Base-by-base conservation (phyloP, 2,888 invertebrate genomes). In the Buathra laborator region DNA sequence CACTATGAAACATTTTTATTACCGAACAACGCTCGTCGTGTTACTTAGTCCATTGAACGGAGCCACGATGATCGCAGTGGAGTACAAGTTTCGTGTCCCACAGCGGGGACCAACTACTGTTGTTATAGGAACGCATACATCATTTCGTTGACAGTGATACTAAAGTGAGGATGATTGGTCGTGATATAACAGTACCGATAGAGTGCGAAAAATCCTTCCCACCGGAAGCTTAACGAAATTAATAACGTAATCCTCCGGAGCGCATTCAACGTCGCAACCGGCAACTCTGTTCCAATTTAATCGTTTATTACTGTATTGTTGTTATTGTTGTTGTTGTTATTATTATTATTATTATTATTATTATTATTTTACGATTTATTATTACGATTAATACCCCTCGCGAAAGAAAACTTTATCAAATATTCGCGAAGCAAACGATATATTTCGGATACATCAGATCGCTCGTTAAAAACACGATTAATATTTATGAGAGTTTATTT, bases 131-230 rank as follows among this genome's bases (percentile, higher is more conserved):
- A 44, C 67, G 67, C 77, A 77, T 44, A 62, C 37, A 77, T 67
- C 66, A 68, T 85, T 84, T 81, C 76, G 83, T 77, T 83, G 84
- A 77, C 79, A 86, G 86, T 84, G 83, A 81, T 71, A 86, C 84
- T 87, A 84, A 86, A 87, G 85, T 86, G 86, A 84, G 72, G 83
- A 83, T 86, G 86, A 87, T 87, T 87, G 86, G 84, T 32, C 79
- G 71, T 87, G 81, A 84, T 83, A 74, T 86, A 84, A 86, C 81
- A 66, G 62, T 51, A 70, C 62, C 46, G 80, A 80, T 84, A 77
- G 62, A 72, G 71, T 83, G 76, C 66, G 71, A 80, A 80, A 80
- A 76, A 71, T 70, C 19, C 14, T 32, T 37, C 56, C 14, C 67
- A 76, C 81, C 86, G 87, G 87, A 87, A 87, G 81, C 78, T 32